These are phyloP conservation scores for Bufo bufo DNA, from an alignment of 2,113 vertebrate genomes.

Conservation along the genomic window DNA sequence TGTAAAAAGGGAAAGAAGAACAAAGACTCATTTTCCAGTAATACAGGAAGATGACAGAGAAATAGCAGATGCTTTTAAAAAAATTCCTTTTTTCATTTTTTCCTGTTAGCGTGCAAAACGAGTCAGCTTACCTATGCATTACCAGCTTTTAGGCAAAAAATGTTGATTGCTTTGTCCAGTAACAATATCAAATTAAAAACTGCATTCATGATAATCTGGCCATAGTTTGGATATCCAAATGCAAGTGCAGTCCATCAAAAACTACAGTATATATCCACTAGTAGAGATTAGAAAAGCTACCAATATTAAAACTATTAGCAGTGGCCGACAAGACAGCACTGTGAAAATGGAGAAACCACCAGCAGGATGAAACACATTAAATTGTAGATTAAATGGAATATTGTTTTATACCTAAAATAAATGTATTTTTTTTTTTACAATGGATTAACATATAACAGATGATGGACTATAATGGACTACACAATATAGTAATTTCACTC, in stretches of 20 bases:
- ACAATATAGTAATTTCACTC: constrained; percentile 57
- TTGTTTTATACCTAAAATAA: constrained; percentile 32
- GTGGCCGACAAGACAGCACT: background rate
- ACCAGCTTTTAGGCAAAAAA: constrained; percentile 48
- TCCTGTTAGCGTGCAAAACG: constrained; percentile 1
- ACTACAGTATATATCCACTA: background rate
- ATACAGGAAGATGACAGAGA: background rate
- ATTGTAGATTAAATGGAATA: constrained; percentile 52
- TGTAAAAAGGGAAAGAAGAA: constrained; percentile 10
- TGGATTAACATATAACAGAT: constrained; percentile 61
- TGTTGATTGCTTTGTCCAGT: constrained; percentile 39
- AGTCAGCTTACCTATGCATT: constrained; percentile 41
- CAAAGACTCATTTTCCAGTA: background rate
- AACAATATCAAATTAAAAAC: constrained; percentile 48
- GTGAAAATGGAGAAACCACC: background rate
- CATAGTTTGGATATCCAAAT: constrained; percentile 36
- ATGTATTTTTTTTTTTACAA: constrained; percentile 55
- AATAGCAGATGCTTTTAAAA: constrained; percentile 22
- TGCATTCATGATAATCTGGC: constrained; percentile 47
- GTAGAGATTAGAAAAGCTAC: constrained; percentile 46
- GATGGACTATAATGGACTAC: constrained; percentile 58
- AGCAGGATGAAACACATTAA: background rate
- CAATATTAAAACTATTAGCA: background rate
- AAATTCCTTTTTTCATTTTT: background rate
- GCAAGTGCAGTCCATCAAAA: constrained; percentile 18